Evolutionary conservation across 1,140 invertebrate genomes (phyloP).

Genomic region (Leptinotarsa lineolata): DNA sequence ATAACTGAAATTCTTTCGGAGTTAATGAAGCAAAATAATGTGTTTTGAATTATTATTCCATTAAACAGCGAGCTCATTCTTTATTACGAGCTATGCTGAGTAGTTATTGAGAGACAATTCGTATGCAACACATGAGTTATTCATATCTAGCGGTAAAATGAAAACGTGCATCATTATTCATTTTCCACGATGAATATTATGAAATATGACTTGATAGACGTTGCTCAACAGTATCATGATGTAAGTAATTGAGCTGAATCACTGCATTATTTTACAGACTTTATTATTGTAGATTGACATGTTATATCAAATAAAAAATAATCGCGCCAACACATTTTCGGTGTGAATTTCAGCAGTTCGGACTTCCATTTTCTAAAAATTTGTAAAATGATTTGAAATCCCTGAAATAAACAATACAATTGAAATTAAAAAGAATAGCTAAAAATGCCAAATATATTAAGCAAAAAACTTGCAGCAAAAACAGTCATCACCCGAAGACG

Average conservation of each 20-base stretch:
- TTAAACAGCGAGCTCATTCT: neutral
- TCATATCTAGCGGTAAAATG: conserved; percentile 2
- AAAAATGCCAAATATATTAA: no score
- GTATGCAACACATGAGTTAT: neutral
- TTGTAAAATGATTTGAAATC: no score
- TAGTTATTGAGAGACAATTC: neutral
- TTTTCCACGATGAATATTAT: neutral
- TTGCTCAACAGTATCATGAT: neutral
- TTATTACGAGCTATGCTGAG: neutral
- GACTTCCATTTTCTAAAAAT: no score
- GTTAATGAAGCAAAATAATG: neutral
- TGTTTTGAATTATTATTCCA: neutral
- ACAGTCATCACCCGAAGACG: no score
- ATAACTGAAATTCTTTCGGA: neutral
- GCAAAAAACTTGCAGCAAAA: no score
- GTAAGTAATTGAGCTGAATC: neutral
- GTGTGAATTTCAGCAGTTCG: no score
- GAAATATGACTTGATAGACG: neutral
- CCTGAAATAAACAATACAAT: no score
- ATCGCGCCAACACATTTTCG: no score
- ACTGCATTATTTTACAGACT: no score
- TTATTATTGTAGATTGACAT: no score
- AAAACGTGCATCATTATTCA: neutral
- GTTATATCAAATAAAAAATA: no score
- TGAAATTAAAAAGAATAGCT: no score